Evolutionary conservation across 2,888 invertebrate species (phyloP), one percentile per base, ranked within the genome.

Genomic region (Bedellia somnulentella): DNA sequence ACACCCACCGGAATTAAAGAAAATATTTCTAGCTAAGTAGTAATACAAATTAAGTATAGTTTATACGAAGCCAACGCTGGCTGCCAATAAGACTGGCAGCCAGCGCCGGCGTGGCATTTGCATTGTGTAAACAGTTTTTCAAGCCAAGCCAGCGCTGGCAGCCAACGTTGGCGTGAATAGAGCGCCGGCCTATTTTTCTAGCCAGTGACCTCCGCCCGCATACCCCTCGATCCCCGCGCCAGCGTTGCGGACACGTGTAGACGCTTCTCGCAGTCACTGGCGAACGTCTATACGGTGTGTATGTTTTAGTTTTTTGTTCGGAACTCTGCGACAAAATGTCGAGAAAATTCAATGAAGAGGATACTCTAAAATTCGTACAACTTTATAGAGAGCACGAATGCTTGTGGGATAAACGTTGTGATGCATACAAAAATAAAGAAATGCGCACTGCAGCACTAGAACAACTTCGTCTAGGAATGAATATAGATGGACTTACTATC

Each of bases 381-480:
- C 35, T 39, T 29, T 37, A 37, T 33, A 30, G 24, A 16, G 24
- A 15, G 31, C 39, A 39, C 37, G 35, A 38, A 36, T 41, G 38
- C 36, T 39, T 39, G 38, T 41, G 39, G 41, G 38, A 39, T 37
- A 40, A 36, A 31, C 37, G 37, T 31, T 39, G 33, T 5, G 36
- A 33, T 35, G 37, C 33, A 27, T 42, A 40, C 33, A 39, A 40
- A 36, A 41, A 39, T 36, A 42, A 41, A 35, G 30, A 37, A 37
- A 43, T 41, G 34, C 41, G 42, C 35, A 25, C 36, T 36, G 36
- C 37, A 31, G 38, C 41, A 34, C 36, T 39, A 36, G 32, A 42
- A 38, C 3, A 36, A 30, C 35, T 37, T 35, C 35, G 36, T 30
- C 30, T 32, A 30, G 35, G 32, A 36, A 39, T 42, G 32, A 35